Evolutionary conservation across 2,797 vertebrate genomes (phyloP).

Genomic region (Rhabdophis nuchalis): DNA sequence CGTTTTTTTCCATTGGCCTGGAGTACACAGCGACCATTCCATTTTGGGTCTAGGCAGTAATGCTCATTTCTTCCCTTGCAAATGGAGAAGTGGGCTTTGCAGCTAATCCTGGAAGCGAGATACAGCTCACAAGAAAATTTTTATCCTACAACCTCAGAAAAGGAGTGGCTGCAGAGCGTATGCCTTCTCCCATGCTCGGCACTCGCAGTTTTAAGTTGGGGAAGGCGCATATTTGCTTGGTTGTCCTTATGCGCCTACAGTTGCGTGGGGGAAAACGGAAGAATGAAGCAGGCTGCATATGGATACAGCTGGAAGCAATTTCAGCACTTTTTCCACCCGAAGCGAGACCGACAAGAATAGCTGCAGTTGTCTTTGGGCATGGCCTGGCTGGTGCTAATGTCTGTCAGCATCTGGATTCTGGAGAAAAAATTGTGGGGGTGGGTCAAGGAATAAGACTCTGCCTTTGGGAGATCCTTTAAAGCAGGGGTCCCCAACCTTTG

Average conservation of each 20-base stretch:
- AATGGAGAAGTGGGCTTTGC: not conserved
- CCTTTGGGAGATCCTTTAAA: not conserved
- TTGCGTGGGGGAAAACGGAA: not conserved
- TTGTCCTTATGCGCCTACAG: not conserved
- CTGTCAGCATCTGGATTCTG: not conserved
- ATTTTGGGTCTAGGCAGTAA: not conserved
- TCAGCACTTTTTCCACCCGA: not conserved
- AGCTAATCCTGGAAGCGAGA: not conserved
- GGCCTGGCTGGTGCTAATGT: not conserved
- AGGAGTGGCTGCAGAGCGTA: not conserved
- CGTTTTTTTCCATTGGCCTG: not conserved
- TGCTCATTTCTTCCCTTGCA: not conserved
- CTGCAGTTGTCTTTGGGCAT: not conserved
- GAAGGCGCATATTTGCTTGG: not conserved
- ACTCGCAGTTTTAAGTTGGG: not conserved
- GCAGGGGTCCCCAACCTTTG: too few species aligned
- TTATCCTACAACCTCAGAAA: not conserved
- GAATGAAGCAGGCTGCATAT: not conserved
- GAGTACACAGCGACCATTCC: not conserved
- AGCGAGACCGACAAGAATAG: not conserved
- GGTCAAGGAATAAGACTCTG: not conserved
- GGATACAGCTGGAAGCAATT: conserved; percentile 24
- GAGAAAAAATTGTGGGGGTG: too few species aligned
- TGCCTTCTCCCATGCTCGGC: not conserved
- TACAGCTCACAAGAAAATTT: not conserved